A percentile compares a stretch with the other conserved stretches of the same genome.
Evolutionary conservation across 2,888 invertebrate species (phyloP).

Genomic region (Noctua janthina): DNA sequence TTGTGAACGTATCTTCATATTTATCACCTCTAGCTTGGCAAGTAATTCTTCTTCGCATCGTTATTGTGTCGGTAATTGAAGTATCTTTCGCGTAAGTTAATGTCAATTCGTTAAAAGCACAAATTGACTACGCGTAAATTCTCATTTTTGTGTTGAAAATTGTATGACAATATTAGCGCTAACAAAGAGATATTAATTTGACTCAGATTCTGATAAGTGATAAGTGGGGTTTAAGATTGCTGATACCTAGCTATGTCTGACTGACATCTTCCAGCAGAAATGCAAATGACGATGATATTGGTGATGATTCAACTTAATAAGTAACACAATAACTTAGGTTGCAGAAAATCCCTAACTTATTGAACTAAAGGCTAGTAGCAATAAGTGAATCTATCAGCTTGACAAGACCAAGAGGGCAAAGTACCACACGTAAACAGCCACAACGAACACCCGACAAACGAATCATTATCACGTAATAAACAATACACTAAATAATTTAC

Average conservation of each 20-base stretch:
- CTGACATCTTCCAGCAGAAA: not conserved
- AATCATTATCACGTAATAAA: conserved; percentile 79
- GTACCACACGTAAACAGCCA: conserved; percentile 64
- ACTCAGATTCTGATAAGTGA: not conserved
- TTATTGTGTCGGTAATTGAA: conserved; percentile 50
- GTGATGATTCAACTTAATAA: not conserved
- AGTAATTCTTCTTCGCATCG: conserved; percentile 48
- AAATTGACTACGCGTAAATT: not conserved
- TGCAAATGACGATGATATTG: too few species aligned
- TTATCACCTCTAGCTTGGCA: conserved; percentile 51
- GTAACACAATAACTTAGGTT: not conserved
- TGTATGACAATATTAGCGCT: not conserved
- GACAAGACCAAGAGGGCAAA: conserved; percentile 62
- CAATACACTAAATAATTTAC: conserved; percentile 81
- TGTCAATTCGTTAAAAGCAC: conserved; percentile 22
- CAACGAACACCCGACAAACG: conserved; percentile 64
- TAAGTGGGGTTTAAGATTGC: not conserved
- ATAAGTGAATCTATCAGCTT: conserved; percentile 12
- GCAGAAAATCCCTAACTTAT: not conserved
- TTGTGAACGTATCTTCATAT: conserved; percentile 56
- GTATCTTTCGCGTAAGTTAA: conserved; percentile 19
- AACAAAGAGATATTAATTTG: not conserved
- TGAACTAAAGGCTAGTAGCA: not conserved
- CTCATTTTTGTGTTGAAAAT: too few species aligned
- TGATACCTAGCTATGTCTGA: too few species aligned